Evolutionary conservation across 1,140 invertebrate species (phyloP), one percentile per base, ranked within the genome.

Genomic region (Calephelis nemesis): DNA sequence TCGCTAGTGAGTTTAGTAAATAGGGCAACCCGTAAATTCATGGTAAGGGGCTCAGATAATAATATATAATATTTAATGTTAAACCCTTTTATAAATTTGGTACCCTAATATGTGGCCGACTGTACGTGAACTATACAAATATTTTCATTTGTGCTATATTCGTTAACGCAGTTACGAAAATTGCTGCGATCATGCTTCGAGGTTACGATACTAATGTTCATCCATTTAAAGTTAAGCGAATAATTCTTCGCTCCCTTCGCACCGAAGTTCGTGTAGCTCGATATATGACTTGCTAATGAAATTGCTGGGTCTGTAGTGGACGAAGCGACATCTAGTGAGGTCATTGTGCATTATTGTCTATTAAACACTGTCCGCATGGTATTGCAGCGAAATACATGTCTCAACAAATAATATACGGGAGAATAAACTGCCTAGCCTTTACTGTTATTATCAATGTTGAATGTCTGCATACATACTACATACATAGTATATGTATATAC

Each of bases 251-350:
- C 52, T 54, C 52, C 19, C 52, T 19, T 54, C 19, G 42, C 30
- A 54, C 15, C 52, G 52, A 54, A 54, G 13, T 19, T 52, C 50
- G 12, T 8, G 13, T 54, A 19, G 50, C 50, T 52, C 50, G 52
- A 54, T 54, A 54, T 54, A 54, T 54, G 52, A 15, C 52, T 54
- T 54, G 52, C 15, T 54, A 54, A 54, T 54, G 52, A 54, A 54
- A 54, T 54, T 54, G 19, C 52, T 54, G 8, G 52, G 19, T 19
- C 52, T 54, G 52, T 45, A 19, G 52, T 54, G 52, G 52, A 54
- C 52, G 52, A 11, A 54, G 54, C 54, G 19, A 58, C 19, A 58
- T 58, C 54, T 30, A 58, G 54, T 58, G 54, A 58, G 54, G 54
- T 58, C 54, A 30, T 39, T 58, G 54, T 58, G 52, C 54, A 58